These are phyloP conservation scores for Chorisops tibialis DNA, from an alignment of 2,888 invertebrate species.

Conservation along the genomic window DNA sequence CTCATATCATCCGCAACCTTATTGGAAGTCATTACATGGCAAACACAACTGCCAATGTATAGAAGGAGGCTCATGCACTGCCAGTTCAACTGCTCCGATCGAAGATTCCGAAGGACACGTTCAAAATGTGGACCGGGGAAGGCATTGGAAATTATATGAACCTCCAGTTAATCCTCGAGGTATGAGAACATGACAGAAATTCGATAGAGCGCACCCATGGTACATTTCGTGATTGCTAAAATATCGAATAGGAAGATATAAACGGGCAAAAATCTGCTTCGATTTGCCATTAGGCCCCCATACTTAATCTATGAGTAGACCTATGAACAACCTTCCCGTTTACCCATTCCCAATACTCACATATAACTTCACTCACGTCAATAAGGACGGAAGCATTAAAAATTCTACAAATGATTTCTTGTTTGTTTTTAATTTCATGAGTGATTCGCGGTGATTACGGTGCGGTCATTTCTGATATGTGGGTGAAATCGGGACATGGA, in stretches of 20 bases:
- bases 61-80: too few species aligned
- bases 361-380: too few species aligned
- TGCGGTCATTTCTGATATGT: not conserved
- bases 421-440: conserved; percentile 24
- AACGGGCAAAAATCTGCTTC: too few species aligned
- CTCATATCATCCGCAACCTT: not conserved
- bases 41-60: not conserved
- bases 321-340: too few species aligned
- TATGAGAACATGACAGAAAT: conserved; percentile 8
- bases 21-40: not conserved
- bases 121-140: too few species aligned
- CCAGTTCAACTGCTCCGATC: too few species aligned
- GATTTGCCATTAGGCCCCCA: too few species aligned
- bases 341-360: too few species aligned
- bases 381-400: conserved; percentile 5
- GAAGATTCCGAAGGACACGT: too few species aligned
- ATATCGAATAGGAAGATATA: not conserved
- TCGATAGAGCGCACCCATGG: conserved; percentile 8
- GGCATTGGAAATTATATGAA: too few species aligned
- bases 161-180: not conserved
- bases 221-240: conserved; percentile 8
- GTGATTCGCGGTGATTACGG: conserved; percentile 20
- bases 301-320: too few species aligned
- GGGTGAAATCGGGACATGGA: too few species aligned
- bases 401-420: conserved; percentile 19